These are phyloP conservation scores for Zygaena filipendulae DNA, from an alignment of 2,888 invertebrate species.

Conservation along the genomic window DNA sequence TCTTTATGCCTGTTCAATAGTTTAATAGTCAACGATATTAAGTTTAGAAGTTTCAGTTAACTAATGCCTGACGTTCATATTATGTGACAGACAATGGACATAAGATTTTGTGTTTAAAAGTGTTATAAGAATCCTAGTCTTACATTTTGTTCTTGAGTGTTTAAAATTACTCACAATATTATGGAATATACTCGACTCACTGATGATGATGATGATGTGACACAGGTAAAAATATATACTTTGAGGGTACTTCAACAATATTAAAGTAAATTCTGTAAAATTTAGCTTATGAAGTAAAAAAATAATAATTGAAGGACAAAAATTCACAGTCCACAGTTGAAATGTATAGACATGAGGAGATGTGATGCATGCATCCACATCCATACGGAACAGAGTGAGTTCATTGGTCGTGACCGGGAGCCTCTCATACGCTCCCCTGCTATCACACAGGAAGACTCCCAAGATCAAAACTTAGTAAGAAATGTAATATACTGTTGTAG, in stretches of 20 bases:
- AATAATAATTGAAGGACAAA: no score
- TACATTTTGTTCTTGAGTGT: no score
- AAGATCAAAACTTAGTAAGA: conserved; percentile 51
- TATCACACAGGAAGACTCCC: conserved; percentile 43
- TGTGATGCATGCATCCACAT: conserved; percentile 46
- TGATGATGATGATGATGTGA: conserved; percentile 1
- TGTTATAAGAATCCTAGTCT: no score
- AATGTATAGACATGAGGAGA: conserved; percentile 64
- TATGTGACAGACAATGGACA: no score
- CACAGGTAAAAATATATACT: no score
- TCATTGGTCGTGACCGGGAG: conserved; percentile 33
- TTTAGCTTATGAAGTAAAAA: no score
- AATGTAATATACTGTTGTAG: conserved; percentile 18
- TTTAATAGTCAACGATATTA: no score
- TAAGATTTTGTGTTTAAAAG: no score
- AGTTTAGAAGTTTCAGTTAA: no score
- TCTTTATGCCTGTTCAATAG: conserved; percentile 34
- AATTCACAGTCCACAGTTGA: conserved; percentile 50
- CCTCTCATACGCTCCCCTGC: conserved; percentile 41
- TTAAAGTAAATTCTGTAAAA: no score
- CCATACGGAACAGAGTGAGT: conserved; percentile 28
- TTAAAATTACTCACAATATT: neutral
- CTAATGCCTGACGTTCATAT: no score
- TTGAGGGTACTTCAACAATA: no score
- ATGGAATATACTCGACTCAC: neutral